Evolutionary conservation across 2,113 vertebrate species (phyloP).

Genomic region (Rattus rattus): DNA sequence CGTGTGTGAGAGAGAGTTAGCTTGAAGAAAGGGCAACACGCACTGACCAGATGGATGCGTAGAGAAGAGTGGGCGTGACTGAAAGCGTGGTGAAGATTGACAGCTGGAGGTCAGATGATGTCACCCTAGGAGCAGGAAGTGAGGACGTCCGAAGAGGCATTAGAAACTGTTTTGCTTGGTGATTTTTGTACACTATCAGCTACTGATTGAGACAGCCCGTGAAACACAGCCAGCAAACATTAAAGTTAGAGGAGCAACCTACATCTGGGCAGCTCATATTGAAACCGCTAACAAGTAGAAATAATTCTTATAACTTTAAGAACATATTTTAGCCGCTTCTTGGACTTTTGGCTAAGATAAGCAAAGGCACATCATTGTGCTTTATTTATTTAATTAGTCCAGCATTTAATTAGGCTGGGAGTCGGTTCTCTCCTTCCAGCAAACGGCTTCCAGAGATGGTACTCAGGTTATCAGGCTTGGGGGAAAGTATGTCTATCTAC

Average conservation of each 20-base stretch:
- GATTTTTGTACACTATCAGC: background rate
- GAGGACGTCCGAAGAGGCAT: background rate
- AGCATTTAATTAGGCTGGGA: too few species aligned
- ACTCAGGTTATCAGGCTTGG: background rate
- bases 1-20: background rate
- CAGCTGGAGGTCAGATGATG: background rate
- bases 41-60: background rate
- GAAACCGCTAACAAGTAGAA: background rate
- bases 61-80: background rate
- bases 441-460: background rate
- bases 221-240: background rate
- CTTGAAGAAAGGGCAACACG: background rate
- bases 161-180: background rate
- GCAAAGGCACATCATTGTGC: background rate
- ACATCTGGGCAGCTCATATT: background rate
- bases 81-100: rapidly evolving
- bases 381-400: background rate
- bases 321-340: background rate
- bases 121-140: background rate
- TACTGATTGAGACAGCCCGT: background rate
- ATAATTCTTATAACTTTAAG: background rate
- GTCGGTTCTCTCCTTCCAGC: background rate
- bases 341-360: background rate
- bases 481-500: background rate
- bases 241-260: background rate